Evolutionary conservation across 2,113 vertebrate genomes (phyloP).

Genomic region (Calyptommatus sinebrachiatus): DNA sequence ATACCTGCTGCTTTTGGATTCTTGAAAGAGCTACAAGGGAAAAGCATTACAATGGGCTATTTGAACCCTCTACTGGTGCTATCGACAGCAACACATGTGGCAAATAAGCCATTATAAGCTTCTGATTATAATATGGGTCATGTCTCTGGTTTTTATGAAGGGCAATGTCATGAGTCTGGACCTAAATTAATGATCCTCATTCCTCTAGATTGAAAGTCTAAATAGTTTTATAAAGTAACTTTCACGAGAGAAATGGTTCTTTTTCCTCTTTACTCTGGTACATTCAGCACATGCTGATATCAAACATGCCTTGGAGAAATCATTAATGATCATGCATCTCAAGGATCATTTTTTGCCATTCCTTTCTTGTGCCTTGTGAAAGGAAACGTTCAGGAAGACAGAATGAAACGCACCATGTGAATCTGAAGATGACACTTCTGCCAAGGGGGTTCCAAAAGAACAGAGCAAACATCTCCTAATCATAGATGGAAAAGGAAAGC

Average conservation of each 20-base stretch:
- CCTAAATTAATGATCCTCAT: neutral
- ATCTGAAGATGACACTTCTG: constrained; percentile 8
- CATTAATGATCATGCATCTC: neutral
- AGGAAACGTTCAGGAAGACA: constrained; percentile 13
- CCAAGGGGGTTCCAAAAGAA: constrained; percentile 6
- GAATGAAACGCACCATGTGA: neutral
- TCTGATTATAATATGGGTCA: neutral
- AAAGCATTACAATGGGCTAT: neutral
- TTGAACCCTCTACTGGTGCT: neutral
- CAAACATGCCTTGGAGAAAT: neutral
- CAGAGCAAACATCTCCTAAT: constrained; percentile 14
- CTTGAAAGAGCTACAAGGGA: too few relatives aligned
- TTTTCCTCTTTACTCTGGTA: neutral
- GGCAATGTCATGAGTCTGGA: neutral
- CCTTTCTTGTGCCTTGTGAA: constrained; percentile 4
- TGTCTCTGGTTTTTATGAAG: neutral
- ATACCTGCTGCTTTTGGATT: too few relatives aligned
- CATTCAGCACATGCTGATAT: neutral
- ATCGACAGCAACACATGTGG: too few relatives aligned
- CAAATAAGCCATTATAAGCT: neutral
- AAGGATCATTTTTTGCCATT: neutral
- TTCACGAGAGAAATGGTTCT: neutral
- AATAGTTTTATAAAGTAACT: neutral
- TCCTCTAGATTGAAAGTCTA: neutral
- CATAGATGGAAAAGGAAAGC: neutral